A percentile compares a stretch with the other conserved stretches of the same genome.
Conservation (phyloP, 2,888 invertebrate species). For the Acanthoscelides obtectus region DNA sequence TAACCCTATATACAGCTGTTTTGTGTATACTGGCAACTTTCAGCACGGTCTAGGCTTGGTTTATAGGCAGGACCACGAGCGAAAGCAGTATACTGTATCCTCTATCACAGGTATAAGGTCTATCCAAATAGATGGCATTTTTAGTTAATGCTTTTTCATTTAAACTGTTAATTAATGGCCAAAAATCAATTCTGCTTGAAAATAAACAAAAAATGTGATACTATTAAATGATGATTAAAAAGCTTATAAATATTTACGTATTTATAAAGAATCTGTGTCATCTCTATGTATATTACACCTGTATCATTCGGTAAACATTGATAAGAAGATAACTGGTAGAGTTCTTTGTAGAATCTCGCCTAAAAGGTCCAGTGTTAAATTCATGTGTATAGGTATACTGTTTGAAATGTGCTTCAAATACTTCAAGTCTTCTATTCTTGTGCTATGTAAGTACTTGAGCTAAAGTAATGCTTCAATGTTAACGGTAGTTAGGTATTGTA, state of each 20-base stretch:
- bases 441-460: conserved; percentile 3
- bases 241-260: neutral
- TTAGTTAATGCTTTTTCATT: too few species aligned
- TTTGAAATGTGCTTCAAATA: conserved; percentile 4
- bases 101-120: too few species aligned
- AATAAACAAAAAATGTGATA: neutral
- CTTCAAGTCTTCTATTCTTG: conserved; percentile 4
- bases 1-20: too few species aligned
- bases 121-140: too few species aligned
- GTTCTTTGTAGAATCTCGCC: neutral
- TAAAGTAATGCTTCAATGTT: too few species aligned
- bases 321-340: neutral
- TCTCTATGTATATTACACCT: neutral
- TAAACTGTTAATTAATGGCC: too few species aligned
- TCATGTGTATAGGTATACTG: neutral
- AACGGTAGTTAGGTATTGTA: too few species aligned
- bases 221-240: neutral
- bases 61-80: too few species aligned
- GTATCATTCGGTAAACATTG: neutral
- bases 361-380: neutral
- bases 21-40: too few species aligned
- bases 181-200: neutral
- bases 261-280: neutral
- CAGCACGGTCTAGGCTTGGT: too few species aligned
- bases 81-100: too few species aligned